phyloP scores from a whole-genome alignment of 2,888 invertebrate species.

The Nemotelus nigrinus region DNA sequence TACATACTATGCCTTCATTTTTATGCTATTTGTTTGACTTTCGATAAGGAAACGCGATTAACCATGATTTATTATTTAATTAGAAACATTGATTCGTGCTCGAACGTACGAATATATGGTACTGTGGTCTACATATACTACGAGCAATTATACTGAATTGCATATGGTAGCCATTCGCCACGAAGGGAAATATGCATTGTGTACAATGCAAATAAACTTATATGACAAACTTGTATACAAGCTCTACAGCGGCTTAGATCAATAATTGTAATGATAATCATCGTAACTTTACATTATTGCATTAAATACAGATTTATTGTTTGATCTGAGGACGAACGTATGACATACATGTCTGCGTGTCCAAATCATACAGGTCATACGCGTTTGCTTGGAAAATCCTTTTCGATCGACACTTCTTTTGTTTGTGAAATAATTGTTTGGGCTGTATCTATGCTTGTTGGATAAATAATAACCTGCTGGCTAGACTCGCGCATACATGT shows the following conservation, averaged over 20 bases:
- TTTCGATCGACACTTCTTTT: too few species aligned
- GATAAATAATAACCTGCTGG: too few species aligned
- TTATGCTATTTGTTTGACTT: slow-evolving; percentile 29
- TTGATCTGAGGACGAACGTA: background rate
- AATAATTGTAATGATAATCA: background rate
- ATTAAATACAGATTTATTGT: background rate
- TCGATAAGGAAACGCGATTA: slow-evolving; percentile 49
- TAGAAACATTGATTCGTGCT: slow-evolving; percentile 49
- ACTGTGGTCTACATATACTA: background rate
- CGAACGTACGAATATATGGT: too few species aligned
- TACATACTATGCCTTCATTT: background rate
- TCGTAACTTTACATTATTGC: background rate
- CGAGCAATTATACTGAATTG: background rate
- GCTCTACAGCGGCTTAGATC: slow-evolving; percentile 8
- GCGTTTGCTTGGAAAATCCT: too few species aligned
- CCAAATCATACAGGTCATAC: too few species aligned
- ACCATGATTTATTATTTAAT: slow-evolving; percentile 50
- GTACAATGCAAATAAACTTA: slow-evolving; percentile 18
- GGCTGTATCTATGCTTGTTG: too few species aligned
- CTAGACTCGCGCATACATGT: too few species aligned
- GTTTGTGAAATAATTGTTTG: too few species aligned
- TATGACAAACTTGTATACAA: slow-evolving; percentile 19
- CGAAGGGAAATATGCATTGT: background rate
- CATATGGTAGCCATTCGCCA: background rate
- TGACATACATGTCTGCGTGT: too few species aligned